Conservation (phyloP, 2,797 vertebrate genomes). For the Knipowitschia caucasica region DNA sequence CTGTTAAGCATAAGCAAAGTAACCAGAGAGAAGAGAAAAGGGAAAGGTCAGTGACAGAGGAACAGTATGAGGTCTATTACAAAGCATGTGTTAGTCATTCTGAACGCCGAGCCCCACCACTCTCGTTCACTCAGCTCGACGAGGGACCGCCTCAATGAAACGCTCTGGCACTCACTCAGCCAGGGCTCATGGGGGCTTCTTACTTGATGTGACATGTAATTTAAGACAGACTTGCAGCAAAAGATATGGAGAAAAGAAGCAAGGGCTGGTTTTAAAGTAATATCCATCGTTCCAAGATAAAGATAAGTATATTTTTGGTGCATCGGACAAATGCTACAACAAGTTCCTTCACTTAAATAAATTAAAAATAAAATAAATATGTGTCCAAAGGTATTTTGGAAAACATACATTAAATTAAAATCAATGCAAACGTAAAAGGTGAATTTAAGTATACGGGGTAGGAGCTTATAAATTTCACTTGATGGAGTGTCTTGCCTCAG, state of each 20-base stretch:
- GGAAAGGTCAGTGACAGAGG: slow-evolving; percentile 65
- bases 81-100: slow-evolving; percentile 42
- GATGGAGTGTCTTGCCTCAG: no score
- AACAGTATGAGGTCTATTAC: slow-evolving; percentile 50
- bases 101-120: slow-evolving; percentile 51
- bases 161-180: slow-evolving; percentile 22
- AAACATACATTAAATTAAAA: no score
- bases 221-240: slow-evolving; percentile 58
- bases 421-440: no score
- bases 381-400: no score
- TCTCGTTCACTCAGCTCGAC: slow-evolving; percentile 50
- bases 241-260: slow-evolving; percentile 34
- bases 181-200: slow-evolving; percentile 37
- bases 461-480: no score
- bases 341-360: neutral
- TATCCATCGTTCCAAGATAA: neutral
- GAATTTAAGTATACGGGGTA: no score
- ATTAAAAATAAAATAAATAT: no score
- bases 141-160: slow-evolving; percentile 36
- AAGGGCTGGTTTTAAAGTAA: neutral
- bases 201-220: slow-evolving; percentile 69
- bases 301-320: neutral
- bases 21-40: slow-evolving; percentile 32
- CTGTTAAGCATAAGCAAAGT: slow-evolving; percentile 81
- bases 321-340: neutral